Evolutionary conservation across 2,797 vertebrate species (phyloP).

Genomic region (Danio choprae): DNA sequence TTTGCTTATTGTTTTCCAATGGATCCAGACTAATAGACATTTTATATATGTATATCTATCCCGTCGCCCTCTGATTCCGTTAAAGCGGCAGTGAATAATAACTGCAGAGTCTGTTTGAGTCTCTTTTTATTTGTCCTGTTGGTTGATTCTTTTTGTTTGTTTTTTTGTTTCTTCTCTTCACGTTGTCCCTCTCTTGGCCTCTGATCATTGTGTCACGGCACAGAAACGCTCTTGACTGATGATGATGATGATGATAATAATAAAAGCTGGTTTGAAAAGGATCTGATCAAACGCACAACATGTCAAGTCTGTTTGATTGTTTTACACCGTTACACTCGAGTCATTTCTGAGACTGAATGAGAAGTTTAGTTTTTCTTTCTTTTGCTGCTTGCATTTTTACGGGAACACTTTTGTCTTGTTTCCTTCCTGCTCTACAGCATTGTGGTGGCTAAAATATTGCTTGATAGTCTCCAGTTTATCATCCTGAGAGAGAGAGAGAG

Average conservation of each 20-base stretch:
- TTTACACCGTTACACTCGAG: too few species aligned
- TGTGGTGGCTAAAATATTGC: too few species aligned
- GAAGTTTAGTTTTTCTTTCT: too few species aligned
- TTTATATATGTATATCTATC: constrained; percentile 33
- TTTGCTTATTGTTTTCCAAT: background rate
- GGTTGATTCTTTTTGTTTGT: background rate
- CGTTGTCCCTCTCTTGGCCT: constrained; percentile 38
- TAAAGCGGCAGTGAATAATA: constrained; percentile 14
- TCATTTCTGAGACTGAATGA: too few species aligned
- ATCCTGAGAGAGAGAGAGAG: too few species aligned
- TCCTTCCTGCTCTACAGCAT: too few species aligned
- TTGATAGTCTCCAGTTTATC: too few species aligned
- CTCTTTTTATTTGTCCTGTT: constrained; percentile 22
- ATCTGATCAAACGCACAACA: background rate
- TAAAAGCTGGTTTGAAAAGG: constrained; percentile 49
- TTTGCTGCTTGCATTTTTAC: too few species aligned
- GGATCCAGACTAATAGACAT: constrained; percentile 25
- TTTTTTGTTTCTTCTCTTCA: background rate
- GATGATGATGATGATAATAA: constrained; percentile 45
- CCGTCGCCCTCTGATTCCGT: background rate
- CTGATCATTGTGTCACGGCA: constrained; percentile 26
- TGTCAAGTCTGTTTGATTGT: background rate
- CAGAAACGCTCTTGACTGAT: constrained; percentile 21
- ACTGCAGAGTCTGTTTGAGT: constrained; percentile 2
- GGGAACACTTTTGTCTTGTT: too few species aligned